Percentiles rank a stretch among this genome's conserved stretches.
phyloP scores from a whole-genome alignment of 2,888 invertebrate species.

The Imbricaverruca yamaguchii region DNA sequence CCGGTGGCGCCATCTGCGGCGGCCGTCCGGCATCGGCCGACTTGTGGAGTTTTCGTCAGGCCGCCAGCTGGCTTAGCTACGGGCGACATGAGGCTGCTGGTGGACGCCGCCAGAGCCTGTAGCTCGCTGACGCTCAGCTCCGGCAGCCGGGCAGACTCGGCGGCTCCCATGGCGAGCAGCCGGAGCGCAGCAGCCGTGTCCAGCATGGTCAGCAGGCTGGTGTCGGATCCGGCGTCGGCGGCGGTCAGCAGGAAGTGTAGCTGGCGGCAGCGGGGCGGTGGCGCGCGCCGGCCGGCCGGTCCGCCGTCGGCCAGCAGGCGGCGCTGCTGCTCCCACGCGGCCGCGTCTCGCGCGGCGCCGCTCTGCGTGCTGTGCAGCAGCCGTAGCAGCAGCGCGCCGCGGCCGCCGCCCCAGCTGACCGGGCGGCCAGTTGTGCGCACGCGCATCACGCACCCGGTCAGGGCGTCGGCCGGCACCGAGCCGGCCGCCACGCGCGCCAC shows the following conservation, averaged over 20 bases:
- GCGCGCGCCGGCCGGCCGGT: background rate
- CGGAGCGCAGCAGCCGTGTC: background rate
- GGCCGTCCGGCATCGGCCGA: no score
- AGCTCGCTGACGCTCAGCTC: background rate
- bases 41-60: no score
- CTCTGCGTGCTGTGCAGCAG: background rate
- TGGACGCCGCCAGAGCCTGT: background rate
- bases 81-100: no score
- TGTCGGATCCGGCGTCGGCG: background rate
- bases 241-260: background rate
- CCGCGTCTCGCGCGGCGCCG: background rate
- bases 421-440: background rate
- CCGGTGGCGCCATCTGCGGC: no score
- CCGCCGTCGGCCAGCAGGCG: background rate
- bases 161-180: background rate
- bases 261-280: background rate
- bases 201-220: background rate
- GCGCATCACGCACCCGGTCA: conserved; percentile 42
- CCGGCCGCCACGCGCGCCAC: background rate
- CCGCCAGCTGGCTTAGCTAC: no score
- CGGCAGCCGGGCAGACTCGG: background rate
- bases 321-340: background rate
- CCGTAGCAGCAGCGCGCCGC: background rate
- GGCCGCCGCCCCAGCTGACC: background rate
- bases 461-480: background rate